Evolutionary conservation across 2,113 vertebrate species (phyloP), one percentile per base, ranked within the genome.

Genomic region (Gobiocypris rarus): DNA sequence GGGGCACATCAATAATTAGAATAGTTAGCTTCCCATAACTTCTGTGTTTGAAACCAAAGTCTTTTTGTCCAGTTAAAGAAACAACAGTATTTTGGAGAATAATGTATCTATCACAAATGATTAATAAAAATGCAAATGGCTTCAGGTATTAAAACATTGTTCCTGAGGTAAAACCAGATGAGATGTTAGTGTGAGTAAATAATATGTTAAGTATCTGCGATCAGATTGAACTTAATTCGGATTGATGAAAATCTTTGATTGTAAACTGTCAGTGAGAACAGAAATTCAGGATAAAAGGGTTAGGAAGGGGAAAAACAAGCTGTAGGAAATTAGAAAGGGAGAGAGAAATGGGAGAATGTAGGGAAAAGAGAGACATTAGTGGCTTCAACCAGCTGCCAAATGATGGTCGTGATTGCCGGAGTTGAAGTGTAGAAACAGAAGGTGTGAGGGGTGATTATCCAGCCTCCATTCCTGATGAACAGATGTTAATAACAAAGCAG

Each of bases 371-470:
- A 95, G 91, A 95, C 94, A 96, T 96, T 95, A 96, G 95, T 95
- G 94, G 93, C 92, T 94, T 92, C 95, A 95, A 94, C 95, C 95
- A 96, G 95, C 94, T 95, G 95, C 94, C 95, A 95, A 95, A 96
- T 96, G 95, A 96, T 95, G 94, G 94, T 93, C 94, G 95, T 96
- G 95, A 96, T 95, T 95, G 95, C 95, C 93, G 95, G 94, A 93
- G 92, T 94, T 95, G 92, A 94, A 94, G 94, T 94, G 93, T 93
- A 95, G 95, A 95, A 96, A 94, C 93, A 96, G 95, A 96, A 96
- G 92, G 94, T 95, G 94, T 92, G 93, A 92, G 93, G 91, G 92
- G 94, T 93, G 93, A 93, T 94, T 96, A 94, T 95, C 95, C 94
- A 93, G 94, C 91, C 92, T 92, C 92, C 91, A 93, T 93, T 93